A percentile compares a stretch with the other conserved stretches of the same genome.
These are phyloP conservation scores for Oreochromis niloticus DNA, from an alignment of 2,113 vertebrate genomes.

Conservation along the genomic window DNA sequence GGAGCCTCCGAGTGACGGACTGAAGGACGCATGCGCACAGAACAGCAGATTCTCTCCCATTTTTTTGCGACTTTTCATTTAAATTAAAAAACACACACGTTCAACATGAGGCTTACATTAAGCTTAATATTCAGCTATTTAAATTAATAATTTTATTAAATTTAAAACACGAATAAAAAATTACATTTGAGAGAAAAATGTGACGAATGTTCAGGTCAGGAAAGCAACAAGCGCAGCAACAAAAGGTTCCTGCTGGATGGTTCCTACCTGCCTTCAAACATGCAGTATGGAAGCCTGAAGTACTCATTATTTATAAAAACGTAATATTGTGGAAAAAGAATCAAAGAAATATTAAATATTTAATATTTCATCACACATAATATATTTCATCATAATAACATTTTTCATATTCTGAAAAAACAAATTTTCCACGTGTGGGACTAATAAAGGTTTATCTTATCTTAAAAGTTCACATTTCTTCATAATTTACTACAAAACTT, in stretches of 20 bases:
- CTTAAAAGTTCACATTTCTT: neutral
- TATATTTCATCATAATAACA: neutral
- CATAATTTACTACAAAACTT: neutral
- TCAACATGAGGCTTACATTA: rapidly evolving
- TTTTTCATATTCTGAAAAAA: neutral
- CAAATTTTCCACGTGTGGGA: neutral
- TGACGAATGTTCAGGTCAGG: neutral
- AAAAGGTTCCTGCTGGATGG: neutral
- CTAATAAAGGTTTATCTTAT: neutral
- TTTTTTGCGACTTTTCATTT: neutral
- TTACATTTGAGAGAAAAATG: neutral
- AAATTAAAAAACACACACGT: neutral
- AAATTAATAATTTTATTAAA: neutral
- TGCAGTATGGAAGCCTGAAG: neutral
- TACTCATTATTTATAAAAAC: neutral
- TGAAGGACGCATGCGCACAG: neutral
- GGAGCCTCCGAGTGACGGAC: neutral
- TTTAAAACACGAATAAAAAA: neutral
- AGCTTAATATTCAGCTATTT: neutral
- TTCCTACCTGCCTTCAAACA: neutral
- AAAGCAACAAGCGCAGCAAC: neutral
- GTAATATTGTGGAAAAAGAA: neutral
- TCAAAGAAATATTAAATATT: neutral
- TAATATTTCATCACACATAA: neutral
- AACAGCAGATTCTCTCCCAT: neutral